Conservation (phyloP, 2,888 invertebrate species). For the Caenorhabditis japonica region DNA sequence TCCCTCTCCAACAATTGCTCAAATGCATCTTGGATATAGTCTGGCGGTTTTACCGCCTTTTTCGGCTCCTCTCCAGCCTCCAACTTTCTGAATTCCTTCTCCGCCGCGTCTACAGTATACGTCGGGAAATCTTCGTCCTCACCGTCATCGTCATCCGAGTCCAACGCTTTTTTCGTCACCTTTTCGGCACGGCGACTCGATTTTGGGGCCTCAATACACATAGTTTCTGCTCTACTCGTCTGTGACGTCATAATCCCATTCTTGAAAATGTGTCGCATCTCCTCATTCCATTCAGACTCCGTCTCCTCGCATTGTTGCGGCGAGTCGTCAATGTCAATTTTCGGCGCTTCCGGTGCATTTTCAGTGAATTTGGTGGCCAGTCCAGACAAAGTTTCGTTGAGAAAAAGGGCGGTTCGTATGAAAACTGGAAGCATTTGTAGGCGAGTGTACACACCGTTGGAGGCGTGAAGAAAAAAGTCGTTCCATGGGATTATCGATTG, state of each 20-base stretch:
- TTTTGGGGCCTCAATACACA: too few species aligned
- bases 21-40: slow-evolving; percentile 37
- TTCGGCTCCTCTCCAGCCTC: slow-evolving; percentile 26
- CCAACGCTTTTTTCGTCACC: slow-evolving; percentile 5
- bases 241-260: neutral
- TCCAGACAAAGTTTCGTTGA: slow-evolving; percentile 2
- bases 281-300: slow-evolving; percentile 1
- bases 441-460: slow-evolving; percentile 14
- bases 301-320: neutral
- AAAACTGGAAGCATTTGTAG: neutral
- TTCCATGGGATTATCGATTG: neutral
- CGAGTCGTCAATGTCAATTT: neutral
- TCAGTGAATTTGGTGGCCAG: neutral
- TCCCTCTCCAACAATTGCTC: slow-evolving; percentile 43
- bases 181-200: too few species aligned
- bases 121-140: slow-evolving; percentile 45
- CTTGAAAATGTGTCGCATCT: slow-evolving; percentile 2
- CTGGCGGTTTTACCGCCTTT: slow-evolving; percentile 2
- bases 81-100: slow-evolving; percentile 23
- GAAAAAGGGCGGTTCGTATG: slow-evolving; percentile 13
- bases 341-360: neutral
- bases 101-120: slow-evolving; percentile 16
- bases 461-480: slow-evolving; percentile 7
- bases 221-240: neutral
- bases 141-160: slow-evolving; percentile 49